These are phyloP conservation scores for Anadara kagoshimensis DNA, from an alignment of 1,140 invertebrate genomes.

Conservation along the genomic window DNA sequence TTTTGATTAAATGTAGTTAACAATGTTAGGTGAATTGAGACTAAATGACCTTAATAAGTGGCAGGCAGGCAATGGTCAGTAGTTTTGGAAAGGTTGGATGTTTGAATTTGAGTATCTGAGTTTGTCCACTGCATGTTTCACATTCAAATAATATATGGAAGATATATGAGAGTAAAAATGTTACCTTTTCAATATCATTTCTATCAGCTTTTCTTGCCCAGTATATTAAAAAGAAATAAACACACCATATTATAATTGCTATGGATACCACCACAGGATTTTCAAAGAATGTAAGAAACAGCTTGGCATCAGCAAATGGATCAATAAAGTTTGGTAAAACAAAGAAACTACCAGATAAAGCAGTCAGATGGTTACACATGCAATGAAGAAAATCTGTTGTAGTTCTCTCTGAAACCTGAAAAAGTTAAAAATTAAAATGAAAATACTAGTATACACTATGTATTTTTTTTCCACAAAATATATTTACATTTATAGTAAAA, in stretches of 20 bases:
- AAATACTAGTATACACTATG: neutral
- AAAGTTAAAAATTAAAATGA: neutral
- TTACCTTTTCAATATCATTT: slow-evolving; percentile 46
- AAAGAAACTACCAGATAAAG: slow-evolving; percentile 52
- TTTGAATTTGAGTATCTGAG: no score
- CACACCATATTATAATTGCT: slow-evolving; percentile 52
- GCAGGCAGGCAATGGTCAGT: no score
- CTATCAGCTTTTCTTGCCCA: slow-evolving; percentile 51
- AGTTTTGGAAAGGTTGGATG: no score
- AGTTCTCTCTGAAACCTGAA: slow-evolving; percentile 42
- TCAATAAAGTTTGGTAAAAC: slow-evolving; percentile 51
- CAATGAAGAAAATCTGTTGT: slow-evolving; percentile 42
- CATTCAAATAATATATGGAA: no score
- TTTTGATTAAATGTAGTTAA: no score
- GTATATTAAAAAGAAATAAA: slow-evolving; percentile 50
- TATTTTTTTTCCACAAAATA: neutral
- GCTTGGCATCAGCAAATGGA: slow-evolving; percentile 46
- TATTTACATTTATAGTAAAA: neutral
- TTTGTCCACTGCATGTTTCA: no score
- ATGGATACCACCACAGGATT: slow-evolving; percentile 56
- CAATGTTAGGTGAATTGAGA: no score
- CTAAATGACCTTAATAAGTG: no score
- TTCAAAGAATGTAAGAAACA: slow-evolving; percentile 58
- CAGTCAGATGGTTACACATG: slow-evolving; percentile 50
- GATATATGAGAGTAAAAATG: no score